Conservation (phyloP, 92 coral and sea anemone genomes). For the Umimayanthus kanabou region DNA sequence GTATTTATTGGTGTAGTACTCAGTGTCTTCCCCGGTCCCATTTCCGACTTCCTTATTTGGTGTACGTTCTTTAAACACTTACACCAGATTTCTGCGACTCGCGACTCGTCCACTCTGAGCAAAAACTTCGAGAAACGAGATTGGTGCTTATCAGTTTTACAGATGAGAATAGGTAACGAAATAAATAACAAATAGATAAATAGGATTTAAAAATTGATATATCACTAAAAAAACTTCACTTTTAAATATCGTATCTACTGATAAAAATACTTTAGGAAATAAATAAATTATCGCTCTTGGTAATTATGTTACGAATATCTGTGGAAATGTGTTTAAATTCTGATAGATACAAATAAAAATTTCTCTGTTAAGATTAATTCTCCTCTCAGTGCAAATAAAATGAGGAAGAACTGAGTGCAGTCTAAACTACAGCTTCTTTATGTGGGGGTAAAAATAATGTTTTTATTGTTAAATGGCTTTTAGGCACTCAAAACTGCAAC, state of each 20-base stretch:
- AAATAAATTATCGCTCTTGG: conserved; percentile 5
- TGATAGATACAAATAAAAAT: background rate
- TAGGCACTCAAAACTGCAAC: background rate
- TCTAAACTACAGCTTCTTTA: background rate
- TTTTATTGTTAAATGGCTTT: background rate
- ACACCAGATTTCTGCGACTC: background rate
- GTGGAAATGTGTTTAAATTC: background rate
- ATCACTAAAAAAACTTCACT: conserved; percentile 5
- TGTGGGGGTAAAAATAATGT: background rate
- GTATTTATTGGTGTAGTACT: background rate
- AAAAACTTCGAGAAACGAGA: background rate
- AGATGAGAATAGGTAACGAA: background rate
- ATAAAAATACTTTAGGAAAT: conserved; percentile 21
- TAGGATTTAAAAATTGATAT: background rate
- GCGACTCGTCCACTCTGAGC: too few relatives aligned
- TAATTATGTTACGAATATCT: background rate
- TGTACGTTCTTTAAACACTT: background rate
- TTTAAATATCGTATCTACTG: conserved; percentile 6
- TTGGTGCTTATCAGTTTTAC: background rate
- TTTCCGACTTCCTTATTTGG: background rate
- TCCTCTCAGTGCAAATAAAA: background rate
- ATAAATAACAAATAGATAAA: background rate
- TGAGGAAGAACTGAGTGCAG: background rate
- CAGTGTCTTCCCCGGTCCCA: background rate
- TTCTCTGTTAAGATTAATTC: background rate